A percentile compares a stretch with the other conserved stretches of the same genome.
Conservation (phyloP, 1,140 invertebrate genomes). For the Eumaeus atala region DNA sequence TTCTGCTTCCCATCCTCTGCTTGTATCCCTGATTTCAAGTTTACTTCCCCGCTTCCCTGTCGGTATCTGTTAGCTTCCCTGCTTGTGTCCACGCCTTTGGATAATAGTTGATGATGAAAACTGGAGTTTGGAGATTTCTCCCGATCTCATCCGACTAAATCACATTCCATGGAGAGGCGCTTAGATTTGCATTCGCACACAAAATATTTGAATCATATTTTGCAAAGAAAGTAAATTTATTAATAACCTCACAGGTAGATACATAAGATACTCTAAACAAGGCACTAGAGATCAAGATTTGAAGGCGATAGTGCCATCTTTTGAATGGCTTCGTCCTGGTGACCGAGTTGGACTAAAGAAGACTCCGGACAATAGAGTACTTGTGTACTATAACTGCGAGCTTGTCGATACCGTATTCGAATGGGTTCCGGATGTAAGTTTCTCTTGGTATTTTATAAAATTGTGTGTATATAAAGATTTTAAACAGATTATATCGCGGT, state of each 20-base stretch:
- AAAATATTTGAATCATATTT: too few species aligned
- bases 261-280: constrained; percentile 79
- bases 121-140: too few species aligned
- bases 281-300: constrained; percentile 66
- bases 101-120: too few species aligned
- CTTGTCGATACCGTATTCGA: constrained; percentile 45
- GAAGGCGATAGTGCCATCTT: constrained; percentile 80
- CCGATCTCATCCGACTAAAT: too few species aligned
- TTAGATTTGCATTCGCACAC: too few species aligned
- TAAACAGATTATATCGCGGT: background rate
- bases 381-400: constrained; percentile 71
- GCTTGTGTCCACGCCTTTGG: too few species aligned
- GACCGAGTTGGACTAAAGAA: constrained; percentile 81
- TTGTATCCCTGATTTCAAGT: too few species aligned
- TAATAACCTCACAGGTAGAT: constrained; percentile 62
- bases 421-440: constrained; percentile 57
- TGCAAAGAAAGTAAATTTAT: too few species aligned
- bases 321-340: constrained; percentile 86
- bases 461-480: background rate
- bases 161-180: too few species aligned
- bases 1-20: too few species aligned
- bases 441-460: constrained; percentile 1
- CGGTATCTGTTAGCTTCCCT: too few species aligned
- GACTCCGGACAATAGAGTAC: constrained; percentile 76
- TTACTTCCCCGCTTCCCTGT: too few species aligned